Evolutionary conservation across 2,113 vertebrate species (phyloP).

Genomic region (Garra rufa): DNA sequence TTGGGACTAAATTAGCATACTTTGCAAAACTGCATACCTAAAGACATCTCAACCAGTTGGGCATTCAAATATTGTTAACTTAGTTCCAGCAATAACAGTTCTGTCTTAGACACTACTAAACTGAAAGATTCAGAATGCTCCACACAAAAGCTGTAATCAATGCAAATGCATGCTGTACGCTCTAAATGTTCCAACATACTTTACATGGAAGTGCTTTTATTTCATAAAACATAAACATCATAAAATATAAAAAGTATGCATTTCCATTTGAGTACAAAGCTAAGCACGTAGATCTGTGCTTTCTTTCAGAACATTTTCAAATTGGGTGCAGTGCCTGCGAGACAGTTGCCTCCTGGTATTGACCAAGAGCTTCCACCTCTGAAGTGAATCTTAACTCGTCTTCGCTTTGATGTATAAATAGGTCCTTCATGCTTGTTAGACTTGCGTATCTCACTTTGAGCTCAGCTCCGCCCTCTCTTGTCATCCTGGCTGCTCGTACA

Average conservation of each 20-base stretch:
- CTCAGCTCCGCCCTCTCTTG: conserved; percentile 38
- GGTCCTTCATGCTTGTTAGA: conserved; percentile 58
- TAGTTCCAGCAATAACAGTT: not conserved
- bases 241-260: not conserved
- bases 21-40: no score
- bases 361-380: conserved; percentile 38
- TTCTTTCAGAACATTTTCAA: conserved; percentile 12
- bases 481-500: conserved; percentile 56
- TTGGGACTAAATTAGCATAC: no score
- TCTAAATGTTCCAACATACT: not conserved
- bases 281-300: conserved; percentile 1
- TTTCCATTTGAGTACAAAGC: conserved; percentile 11
- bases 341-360: conserved; percentile 6
- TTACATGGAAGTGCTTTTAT: conserved; percentile 3
- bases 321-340: not conserved
- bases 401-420: conserved; percentile 57
- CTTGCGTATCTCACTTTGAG: conserved; percentile 59
- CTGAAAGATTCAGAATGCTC: not conserved
- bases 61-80: not conserved
- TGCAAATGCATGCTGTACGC: not conserved
- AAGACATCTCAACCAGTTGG: not conserved
- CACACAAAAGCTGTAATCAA: not conserved
- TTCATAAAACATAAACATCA: conserved; percentile 11
- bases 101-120: not conserved
- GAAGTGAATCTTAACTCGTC: conserved; percentile 48